Conservation (phyloP, 1,140 invertebrate species). For the Temnothorax curvispinosus region DNA sequence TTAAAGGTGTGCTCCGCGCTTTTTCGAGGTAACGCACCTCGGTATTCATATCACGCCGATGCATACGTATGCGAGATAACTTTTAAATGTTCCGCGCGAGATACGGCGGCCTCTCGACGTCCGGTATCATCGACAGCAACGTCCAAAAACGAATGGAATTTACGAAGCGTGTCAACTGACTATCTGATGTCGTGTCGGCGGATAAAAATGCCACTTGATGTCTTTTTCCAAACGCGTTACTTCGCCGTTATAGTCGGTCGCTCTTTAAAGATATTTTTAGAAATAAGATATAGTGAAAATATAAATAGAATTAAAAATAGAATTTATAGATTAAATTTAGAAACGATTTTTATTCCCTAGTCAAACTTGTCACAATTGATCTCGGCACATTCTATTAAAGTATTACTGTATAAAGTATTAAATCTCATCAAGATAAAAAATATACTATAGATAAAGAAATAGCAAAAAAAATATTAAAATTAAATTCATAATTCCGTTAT, state of each 20-base stretch:
- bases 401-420: background rate
- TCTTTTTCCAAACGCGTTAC: background rate
- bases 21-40: constrained; percentile 20
- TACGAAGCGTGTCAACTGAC: background rate
- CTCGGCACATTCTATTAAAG: background rate
- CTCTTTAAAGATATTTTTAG: background rate
- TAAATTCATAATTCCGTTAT: too few relatives aligned
- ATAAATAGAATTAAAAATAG: background rate
- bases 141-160: constrained; percentile 23
- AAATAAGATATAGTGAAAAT: background rate
- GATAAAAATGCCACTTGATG: constrained; percentile 14
- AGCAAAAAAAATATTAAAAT: background rate
- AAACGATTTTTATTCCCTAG: background rate
- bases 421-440: background rate
- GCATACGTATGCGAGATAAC: constrained; percentile 11
- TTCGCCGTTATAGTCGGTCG: background rate
- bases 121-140: background rate
- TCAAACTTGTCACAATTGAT: background rate
- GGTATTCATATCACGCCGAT: constrained; percentile 12
- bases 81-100: constrained; percentile 1
- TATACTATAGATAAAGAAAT: background rate
- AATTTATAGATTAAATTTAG: background rate
- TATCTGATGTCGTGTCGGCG: background rate
- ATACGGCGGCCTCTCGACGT: background rate
- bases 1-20: constrained; percentile 61